Percentiles rank a stretch among this genome's conserved stretches.
These are phyloP conservation scores for Phenacoccus solenopsis DNA, from an alignment of 1,140 invertebrate genomes.

Conservation along the genomic window DNA sequence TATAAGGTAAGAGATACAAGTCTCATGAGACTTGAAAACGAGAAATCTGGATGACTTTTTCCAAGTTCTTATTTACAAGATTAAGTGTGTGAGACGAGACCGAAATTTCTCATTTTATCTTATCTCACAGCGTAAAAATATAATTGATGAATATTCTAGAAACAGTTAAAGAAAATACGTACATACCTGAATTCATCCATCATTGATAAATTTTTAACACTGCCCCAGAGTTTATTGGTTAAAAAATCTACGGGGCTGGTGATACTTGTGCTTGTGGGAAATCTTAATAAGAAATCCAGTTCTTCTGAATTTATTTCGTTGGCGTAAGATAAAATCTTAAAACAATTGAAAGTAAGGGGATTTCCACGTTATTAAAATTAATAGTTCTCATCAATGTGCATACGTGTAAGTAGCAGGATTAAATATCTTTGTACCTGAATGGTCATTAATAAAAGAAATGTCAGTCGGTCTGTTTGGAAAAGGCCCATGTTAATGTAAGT, in stretches of 20 bases:
- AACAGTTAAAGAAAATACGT: background rate
- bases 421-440: conserved; percentile 53
- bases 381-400: no score
- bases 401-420: no score
- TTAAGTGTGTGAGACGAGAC: no score
- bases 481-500: conserved; percentile 79
- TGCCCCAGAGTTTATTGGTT: conserved; percentile 72
- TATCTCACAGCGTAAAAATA: no score
- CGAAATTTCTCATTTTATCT: no score
- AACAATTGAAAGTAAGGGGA: background rate
- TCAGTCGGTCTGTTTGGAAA: conserved; percentile 87
- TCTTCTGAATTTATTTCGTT: conserved; percentile 57
- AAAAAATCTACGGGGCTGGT: conserved; percentile 74
- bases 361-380: conserved; percentile 11
- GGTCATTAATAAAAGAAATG: conserved; percentile 78
- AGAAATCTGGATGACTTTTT: no score
- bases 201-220: conserved; percentile 61
- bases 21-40: no score
- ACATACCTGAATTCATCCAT: conserved; percentile 51
- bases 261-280: conserved; percentile 49
- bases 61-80: no score
- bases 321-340: conserved; percentile 48
- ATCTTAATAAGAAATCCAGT: conserved; percentile 78
- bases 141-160: no score
- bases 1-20: no score